Conservation (phyloP, 1,140 invertebrate genomes). For the Diprion similis region DNA sequence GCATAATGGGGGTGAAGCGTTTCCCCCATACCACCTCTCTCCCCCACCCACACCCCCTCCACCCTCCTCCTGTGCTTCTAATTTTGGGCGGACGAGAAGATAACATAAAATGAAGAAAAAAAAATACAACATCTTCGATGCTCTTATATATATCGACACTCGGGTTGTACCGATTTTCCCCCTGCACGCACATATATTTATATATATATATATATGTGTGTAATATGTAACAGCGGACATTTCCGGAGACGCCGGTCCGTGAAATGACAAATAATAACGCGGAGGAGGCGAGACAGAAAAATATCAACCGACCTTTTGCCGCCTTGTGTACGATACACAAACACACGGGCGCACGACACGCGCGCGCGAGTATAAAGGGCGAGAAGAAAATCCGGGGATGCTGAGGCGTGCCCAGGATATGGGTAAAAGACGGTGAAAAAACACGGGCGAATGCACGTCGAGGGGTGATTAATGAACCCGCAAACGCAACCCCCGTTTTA, state of each 20-base stretch:
- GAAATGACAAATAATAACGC: slow-evolving; percentile 48
- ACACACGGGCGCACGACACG: not conserved
- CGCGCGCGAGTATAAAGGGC: too few species aligned
- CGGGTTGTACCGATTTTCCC: too few species aligned
- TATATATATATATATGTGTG: too few species aligned
- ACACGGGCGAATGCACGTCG: slow-evolving; percentile 15
- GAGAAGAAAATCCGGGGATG: too few species aligned
- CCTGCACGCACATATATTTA: too few species aligned
- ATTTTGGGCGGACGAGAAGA: not conserved
- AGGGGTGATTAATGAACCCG: slow-evolving; percentile 31
- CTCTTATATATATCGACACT: not conserved
- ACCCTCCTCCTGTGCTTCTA: not conserved
- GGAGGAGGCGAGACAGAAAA: slow-evolving; percentile 12
- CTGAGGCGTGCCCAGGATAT: too few species aligned
- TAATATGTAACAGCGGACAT: too few species aligned
- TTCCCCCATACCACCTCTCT: not conserved
- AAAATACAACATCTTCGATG: slow-evolving; percentile 8
- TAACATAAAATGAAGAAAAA: not conserved
- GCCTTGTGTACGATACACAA: not conserved
- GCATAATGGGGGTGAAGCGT: too few species aligned
- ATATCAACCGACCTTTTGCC: slow-evolving; percentile 11
- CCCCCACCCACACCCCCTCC: not conserved
- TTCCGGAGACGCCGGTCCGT: not conserved
- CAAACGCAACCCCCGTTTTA: too few species aligned
- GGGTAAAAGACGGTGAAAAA: too few species aligned